Base-by-base conservation (phyloP, 1,140 invertebrate species). In the Drosophila ficusphila region DNA sequence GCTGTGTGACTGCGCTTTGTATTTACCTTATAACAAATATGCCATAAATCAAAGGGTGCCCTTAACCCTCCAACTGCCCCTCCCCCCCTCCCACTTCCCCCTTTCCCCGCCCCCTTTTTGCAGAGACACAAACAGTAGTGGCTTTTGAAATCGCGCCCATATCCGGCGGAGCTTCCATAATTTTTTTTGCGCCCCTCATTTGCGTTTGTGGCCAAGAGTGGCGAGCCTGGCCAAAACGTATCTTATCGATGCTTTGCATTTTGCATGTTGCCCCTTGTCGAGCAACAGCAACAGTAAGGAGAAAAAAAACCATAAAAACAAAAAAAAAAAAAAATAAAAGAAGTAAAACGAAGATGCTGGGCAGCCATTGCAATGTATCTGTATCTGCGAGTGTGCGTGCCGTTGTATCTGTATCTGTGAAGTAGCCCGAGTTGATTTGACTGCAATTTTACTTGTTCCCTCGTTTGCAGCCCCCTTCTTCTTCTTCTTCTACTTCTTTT, bases 161-260 rank as follows among this genome's bases (percentile, higher is more conserved):
- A 85, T 85, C 79, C 86, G 79, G 34, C 76, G 79, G 76, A 86
- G 86, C 86, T 90, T 90, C 86, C 86, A 90, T 90, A 86, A 90
- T 90, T 90, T 86, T 90, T 85, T 49, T n/a, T n/a, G n/a, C 34
- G 56, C 57, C 46, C 47, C 64, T 47, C 16, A 29, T 16, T 23
- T 27, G 16, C 21, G 21, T 29, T 16, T 62, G 27, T 42, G 57
- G 12, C 29, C 36, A 11, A 44, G 31, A 34, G 58, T 21, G 23
- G 21, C 14, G 56, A 12, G n/a, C 19, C n/a, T 3, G 25, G 33
- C 34, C 51, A 41, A 57, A 41, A 69, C 58, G 79, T 83, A 88
- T 88, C 82, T 88, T 88, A 88, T 88, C 82, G 82, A 88, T 88
- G 82, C 82, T 88, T 88, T 88, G 82, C 82, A 89, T 88, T 85